These are phyloP conservation scores for Habroteleia sp. DNA, from an alignment of 2,888 invertebrate genomes.

Conservation along the genomic window DNA sequence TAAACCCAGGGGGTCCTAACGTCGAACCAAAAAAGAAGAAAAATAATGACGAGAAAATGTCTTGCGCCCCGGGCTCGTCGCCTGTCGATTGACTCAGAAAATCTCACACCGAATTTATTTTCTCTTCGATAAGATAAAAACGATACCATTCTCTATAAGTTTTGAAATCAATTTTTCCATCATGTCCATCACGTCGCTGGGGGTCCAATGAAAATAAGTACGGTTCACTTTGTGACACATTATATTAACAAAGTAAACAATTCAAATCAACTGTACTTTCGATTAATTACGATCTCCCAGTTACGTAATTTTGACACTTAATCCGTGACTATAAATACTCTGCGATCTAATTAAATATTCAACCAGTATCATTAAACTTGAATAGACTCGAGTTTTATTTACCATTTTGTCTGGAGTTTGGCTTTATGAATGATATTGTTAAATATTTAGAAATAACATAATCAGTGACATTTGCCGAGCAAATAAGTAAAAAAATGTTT, in stretches of 20 bases:
- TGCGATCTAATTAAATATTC: slow-evolving; percentile 5
- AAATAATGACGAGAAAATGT: slow-evolving; percentile 34
- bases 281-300: neutral
- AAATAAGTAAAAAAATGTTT: too few relatives aligned
- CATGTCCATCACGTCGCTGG: too few relatives aligned
- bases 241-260: too few relatives aligned
- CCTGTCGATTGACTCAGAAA: slow-evolving; percentile 10
- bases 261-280: neutral
- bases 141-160: neutral
- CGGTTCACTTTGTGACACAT: neutral
- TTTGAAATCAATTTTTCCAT: slow-evolving; percentile 6
- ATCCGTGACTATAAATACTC: neutral
- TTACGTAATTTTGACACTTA: neutral
- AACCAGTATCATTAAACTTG: neutral
- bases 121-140: slow-evolving; percentile 11
- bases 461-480: too few relatives aligned
- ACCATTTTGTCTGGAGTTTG: too few relatives aligned
- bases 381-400: too few relatives aligned
- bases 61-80: neutral
- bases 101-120: neutral
- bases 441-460: too few relatives aligned
- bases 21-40: slow-evolving; percentile 35
- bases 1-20: slow-evolving; percentile 68
- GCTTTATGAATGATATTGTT: too few relatives aligned
- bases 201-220: slow-evolving; percentile 10